Evolutionary conservation across 2,113 vertebrate genomes (phyloP), one percentile per base, ranked within the genome.

Genomic region (Castor canadensis): DNA sequence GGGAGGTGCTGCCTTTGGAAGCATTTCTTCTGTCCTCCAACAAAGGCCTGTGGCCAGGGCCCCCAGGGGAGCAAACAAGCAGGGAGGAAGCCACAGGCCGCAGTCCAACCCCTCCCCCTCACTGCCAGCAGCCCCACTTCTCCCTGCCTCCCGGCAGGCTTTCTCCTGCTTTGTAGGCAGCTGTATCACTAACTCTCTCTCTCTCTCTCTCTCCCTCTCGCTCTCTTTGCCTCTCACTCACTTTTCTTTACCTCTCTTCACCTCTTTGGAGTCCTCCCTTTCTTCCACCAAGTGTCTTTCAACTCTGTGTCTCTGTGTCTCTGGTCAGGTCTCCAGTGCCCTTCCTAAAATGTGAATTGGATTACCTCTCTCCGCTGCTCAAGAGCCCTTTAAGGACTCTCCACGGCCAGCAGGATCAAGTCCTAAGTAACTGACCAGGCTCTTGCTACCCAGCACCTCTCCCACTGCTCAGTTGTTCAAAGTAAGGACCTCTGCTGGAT

Each of bases 1-100:
- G 77, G 84, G 96, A 89, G 87, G 85, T 72, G 82, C 71, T 19
- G 40, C 64, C 40, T 24, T 52, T 93, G 96, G 96, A 98, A 97
- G 87, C 30, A 5, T 96, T 98, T 97, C 95, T 98, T 96, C 96
- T 98, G 92, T 95, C 97, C 89, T 89, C 95, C 95, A 89, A 97
- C 96, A 98, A 98, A 98, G 90, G 89, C 91, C 93, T 88, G 91
- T 58, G 96, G 92, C 0, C 0, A 95, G 66, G 73, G 71, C 15
- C 83, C 96, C 71, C 22, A 0, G 84, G 92, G 95, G 95, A 97
- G 96, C 97, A 97, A 95, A 97, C 90, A 97, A 89, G 67, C 62
- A 20, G 94, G 62, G 81, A 91, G 52, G 66, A 92, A 94, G 77
- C 38, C 75, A 1, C 54, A 91, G 95, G 89, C 90, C 43, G 26